A percentile compares a stretch with the other conserved stretches of the same genome.
phyloP scores from a whole-genome alignment of 2,113 vertebrate genomes.

The Menura novaehollandiae region DNA sequence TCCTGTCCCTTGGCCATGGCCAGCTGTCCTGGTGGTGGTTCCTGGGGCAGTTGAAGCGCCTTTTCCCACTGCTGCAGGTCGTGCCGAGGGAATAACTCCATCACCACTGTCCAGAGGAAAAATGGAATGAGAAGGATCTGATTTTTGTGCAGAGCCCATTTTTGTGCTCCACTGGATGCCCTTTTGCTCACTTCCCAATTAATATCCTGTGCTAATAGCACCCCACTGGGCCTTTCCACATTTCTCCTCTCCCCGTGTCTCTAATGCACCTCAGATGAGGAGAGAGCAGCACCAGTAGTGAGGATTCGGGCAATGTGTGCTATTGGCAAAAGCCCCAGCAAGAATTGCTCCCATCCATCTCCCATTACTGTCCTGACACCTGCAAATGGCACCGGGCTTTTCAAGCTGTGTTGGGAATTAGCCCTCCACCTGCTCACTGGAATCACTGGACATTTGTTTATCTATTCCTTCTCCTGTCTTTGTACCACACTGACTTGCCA shows the following conservation, averaged over 20 bases:
- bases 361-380: not conserved
- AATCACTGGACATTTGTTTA: not conserved
- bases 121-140: not conserved
- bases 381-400: not conserved
- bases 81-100: not conserved
- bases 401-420: not conserved
- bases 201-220: not conserved
- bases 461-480: not conserved
- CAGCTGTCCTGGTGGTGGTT: not conserved
- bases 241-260: not conserved
- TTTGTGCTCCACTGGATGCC: not conserved
- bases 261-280: not conserved
- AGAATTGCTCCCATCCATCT: constrained; percentile 24
- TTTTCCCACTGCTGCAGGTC: not conserved
- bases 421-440: not conserved
- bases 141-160: not conserved
- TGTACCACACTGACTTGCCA: not conserved
- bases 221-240: not conserved
- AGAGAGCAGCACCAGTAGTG: not conserved
- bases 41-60: not conserved
- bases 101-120: not conserved
- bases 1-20: not conserved
- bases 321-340: not conserved
- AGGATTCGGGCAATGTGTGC: not conserved
- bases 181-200: not conserved